Conservation (phyloP, 2,797 vertebrate species). For the Phoebastria nigripes region DNA sequence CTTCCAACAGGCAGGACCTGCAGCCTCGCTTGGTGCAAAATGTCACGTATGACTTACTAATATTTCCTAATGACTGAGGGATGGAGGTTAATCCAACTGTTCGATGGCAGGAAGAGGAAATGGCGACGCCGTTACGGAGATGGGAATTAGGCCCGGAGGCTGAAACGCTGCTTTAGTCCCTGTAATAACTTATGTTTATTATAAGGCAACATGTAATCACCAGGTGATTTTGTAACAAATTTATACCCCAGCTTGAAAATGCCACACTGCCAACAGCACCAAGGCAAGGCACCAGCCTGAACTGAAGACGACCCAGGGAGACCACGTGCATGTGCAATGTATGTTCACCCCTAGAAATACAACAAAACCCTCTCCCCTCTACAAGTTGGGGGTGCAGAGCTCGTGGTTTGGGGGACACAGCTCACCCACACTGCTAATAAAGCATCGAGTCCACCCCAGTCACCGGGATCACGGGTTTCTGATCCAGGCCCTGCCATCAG, state of each 20-base stretch:
- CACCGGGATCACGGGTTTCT: neutral
- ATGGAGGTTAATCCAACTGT: neutral
- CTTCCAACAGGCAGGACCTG: constrained; percentile 27
- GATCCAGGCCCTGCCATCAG: neutral
- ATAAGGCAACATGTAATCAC: neutral
- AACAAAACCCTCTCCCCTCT: neutral
- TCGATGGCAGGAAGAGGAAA: neutral
- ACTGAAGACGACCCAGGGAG: neutral
- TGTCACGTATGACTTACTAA: constrained; percentile 12
- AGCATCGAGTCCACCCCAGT: fast-evolving
- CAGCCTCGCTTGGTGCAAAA: constrained; percentile 17
- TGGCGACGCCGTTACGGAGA: neutral
- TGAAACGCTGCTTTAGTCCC: neutral
- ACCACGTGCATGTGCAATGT: fast-evolving
- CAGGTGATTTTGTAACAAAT: neutral
- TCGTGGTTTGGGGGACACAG: neutral
- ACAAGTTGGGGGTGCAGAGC: neutral
- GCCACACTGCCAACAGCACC: neutral
- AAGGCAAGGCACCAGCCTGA: fast-evolving
- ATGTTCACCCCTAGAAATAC: neutral
- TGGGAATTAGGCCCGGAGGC: neutral
- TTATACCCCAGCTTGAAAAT: neutral
- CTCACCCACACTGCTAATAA: neutral
- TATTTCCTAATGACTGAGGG: neutral
- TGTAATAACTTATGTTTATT: neutral